phyloP scores from a whole-genome alignment of 2,888 invertebrate genomes.

The Hypercompe scribonia region DNA sequence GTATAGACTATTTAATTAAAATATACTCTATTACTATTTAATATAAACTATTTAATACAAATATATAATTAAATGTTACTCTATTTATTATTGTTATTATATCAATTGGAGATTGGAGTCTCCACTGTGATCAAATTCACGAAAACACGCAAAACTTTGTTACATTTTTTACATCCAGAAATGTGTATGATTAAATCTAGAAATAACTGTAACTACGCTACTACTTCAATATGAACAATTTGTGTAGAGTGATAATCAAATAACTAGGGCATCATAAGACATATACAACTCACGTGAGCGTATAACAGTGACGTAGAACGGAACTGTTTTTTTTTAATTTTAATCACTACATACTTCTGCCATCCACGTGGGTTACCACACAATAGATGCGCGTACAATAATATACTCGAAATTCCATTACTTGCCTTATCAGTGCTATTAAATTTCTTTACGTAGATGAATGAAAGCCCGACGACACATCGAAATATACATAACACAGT shows the following conservation, averaged over 20 bases:
- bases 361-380: slow-evolving; percentile 29
- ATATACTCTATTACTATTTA: too few species aligned
- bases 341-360: slow-evolving; percentile 30
- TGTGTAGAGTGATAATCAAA: not conserved
- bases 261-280: not conserved
- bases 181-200: not conserved
- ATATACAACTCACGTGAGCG: slow-evolving; percentile 12
- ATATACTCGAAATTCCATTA: slow-evolving; percentile 39
- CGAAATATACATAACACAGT: slow-evolving; percentile 70
- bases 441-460: slow-evolving; percentile 61
- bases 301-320: slow-evolving; percentile 35
- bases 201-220: not conserved
- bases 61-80: too few species aligned
- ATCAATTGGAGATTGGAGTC: not conserved
- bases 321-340: slow-evolving; percentile 23
- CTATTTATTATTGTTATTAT: too few species aligned
- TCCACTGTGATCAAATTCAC: not conserved
- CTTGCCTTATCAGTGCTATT: slow-evolving; percentile 58
- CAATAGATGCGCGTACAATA: slow-evolving; percentile 27
- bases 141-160: not conserved
- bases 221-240: not conserved
- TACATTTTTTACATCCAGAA: not conserved
- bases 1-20: not conserved
- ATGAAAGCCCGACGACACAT: slow-evolving; percentile 55
- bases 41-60: too few species aligned